phyloP scores from a whole-genome alignment of 2,888 invertebrate genomes.

The Plebejus argus region DNA sequence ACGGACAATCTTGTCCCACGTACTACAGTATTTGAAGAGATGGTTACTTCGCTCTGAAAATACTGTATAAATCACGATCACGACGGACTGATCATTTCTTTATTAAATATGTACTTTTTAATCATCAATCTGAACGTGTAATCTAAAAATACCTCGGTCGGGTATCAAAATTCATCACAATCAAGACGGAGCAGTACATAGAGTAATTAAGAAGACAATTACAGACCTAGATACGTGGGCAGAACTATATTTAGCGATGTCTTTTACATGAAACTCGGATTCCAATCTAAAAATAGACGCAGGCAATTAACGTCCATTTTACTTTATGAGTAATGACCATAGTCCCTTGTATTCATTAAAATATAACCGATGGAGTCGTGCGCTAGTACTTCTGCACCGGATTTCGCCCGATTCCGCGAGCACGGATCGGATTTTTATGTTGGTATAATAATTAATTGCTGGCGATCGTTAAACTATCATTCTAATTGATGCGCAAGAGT shows the following conservation, averaged over 20 bases:
- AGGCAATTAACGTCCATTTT: slow-evolving; percentile 30
- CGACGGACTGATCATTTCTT: too few species aligned
- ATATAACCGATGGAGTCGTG: background rate
- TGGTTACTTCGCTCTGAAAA: too few species aligned
- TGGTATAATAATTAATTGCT: slow-evolving; percentile 24
- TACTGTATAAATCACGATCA: too few species aligned
- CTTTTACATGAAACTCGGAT: slow-evolving; percentile 31
- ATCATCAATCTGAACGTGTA: too few species aligned
- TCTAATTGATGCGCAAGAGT: background rate
- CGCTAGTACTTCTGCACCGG: slow-evolving; percentile 25
- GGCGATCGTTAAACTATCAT: slow-evolving; percentile 16
- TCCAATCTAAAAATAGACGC: slow-evolving; percentile 34
- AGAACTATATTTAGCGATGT: slow-evolving; percentile 52
- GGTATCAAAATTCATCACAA: background rate
- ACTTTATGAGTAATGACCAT: slow-evolving; percentile 7
- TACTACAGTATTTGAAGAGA: too few species aligned
- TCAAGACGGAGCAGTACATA: slow-evolving; percentile 29
- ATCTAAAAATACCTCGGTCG: background rate
- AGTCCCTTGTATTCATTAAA: slow-evolving; percentile 17
- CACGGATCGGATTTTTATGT: slow-evolving; percentile 16
- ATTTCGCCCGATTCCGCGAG: slow-evolving; percentile 18
- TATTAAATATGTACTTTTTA: too few species aligned
- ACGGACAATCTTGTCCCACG: too few species aligned
- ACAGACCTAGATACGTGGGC: slow-evolving; percentile 50
- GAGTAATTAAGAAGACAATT: slow-evolving; percentile 49